Base-by-base conservation (phyloP, 92 coral and sea anemone genomes). In the Porites lobata region DNA sequence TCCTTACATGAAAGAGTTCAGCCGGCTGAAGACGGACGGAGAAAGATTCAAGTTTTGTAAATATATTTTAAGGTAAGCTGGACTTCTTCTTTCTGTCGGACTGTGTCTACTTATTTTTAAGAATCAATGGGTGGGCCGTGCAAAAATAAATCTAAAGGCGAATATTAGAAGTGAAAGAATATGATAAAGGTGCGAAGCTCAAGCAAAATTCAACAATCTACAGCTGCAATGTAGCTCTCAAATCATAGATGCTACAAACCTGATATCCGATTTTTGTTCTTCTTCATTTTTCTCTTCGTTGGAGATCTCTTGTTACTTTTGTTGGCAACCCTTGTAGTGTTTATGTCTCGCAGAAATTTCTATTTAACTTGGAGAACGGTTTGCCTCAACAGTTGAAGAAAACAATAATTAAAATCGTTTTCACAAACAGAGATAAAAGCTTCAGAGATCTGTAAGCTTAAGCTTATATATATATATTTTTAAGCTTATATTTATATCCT, bases 41-140 rank as follows among this genome's bases (percentile, higher is more conserved):
- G 96, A 96, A 76, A 91, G 98, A 10, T 93, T 93, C 89, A 90
- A 88, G 59, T 92, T 93, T 69, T 95, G 96, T 91, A 91, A 94
- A 78, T 89, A 90, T 9, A 76, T 92, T 85, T 87, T 95, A 26
- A 92, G 95, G 99, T 96, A 91, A 86, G 83, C 24, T 22, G 52
- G 21, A 17, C 8, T 19, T 47, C 13, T n/a, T 9, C 21, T 71
- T 32, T 70, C 14, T 38, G n/a, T 69, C 8, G 62, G 9, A 22
- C 50, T 67, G 9, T 24, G 9, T 67, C 7, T 9, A 19, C 50
- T 4, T 67, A 4, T 67, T 67, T 67, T 19, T 64, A 4, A 38
- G 7, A 38, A 38, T 38, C 47, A 38, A 38, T 38, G 47, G 47
- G 6, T 38, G 47, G 47, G 47, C 47, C 47, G 47, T 38, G 47